A percentile compares a stretch with the other conserved stretches of the same genome.
Evolutionary conservation across 2,113 vertebrate genomes (phyloP).

Genomic region (Sminthopsis crassicaudata): DNA sequence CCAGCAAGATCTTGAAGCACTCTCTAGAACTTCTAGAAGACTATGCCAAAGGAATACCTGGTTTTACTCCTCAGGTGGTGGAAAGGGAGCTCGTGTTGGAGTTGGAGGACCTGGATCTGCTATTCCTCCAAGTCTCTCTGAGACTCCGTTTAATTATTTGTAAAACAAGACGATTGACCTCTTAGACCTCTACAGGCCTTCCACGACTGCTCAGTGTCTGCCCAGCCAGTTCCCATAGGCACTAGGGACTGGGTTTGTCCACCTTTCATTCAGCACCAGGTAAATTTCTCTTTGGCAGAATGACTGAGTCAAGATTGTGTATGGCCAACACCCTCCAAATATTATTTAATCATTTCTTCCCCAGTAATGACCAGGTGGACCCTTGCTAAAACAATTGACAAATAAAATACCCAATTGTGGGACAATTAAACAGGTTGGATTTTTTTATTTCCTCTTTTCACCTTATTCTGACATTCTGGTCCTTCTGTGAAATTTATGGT

Average conservation of each 20-base stretch:
- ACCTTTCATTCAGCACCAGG: slow-evolving; percentile 78
- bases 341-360: slow-evolving; percentile 87
- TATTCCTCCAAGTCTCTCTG: not conserved
- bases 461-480: not conserved
- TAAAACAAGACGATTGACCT: not conserved
- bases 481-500: not conserved
- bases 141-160: not conserved
- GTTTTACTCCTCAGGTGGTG: not conserved
- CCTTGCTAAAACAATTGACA: slow-evolving; percentile 86
- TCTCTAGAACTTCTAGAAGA: not conserved
- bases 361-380: slow-evolving; percentile 83
- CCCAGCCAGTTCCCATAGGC: slow-evolving; percentile 76
- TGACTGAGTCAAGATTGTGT: slow-evolving; percentile 79
- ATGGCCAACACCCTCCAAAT: slow-evolving; percentile 85
- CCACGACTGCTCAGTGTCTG: slow-evolving; percentile 64
- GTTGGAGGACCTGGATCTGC: not conserved
- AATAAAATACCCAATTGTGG: slow-evolving; percentile 84
- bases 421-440: slow-evolving; percentile 43
- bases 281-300: slow-evolving; percentile 75
- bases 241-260: slow-evolving; percentile 83
- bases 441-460: slow-evolving; percentile 17
- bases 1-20: slow-evolving; percentile 5
- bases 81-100: not conserved
- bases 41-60: slow-evolving; percentile 16
- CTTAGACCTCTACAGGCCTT: slow-evolving; percentile 30